Percentiles rank a stretch among this genome's conserved stretches.
These are phyloP conservation scores for Aphyosemion australe DNA, from an alignment of 2,113 vertebrate genomes.

Conservation along the genomic window DNA sequence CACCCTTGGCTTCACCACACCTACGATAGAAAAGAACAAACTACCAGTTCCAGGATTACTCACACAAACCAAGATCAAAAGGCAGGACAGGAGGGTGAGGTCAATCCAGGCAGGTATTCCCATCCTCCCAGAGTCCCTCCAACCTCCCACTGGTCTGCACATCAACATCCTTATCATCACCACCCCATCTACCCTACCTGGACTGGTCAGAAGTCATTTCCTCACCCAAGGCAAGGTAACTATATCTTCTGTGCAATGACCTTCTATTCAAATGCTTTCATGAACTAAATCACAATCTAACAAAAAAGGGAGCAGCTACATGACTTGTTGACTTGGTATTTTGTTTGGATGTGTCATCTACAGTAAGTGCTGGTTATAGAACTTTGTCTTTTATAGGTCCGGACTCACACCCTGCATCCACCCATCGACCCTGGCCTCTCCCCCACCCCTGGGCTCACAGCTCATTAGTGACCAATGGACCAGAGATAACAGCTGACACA, in stretches of 20 bases:
- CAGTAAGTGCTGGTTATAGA: background rate
- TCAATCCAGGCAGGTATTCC: conserved; percentile 29
- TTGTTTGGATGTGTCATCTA: background rate
- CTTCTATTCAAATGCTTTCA: background rate
- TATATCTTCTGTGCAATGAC: background rate
- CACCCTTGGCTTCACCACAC: conserved; percentile 75
- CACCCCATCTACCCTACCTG: conserved; percentile 44
- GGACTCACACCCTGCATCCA: conserved; percentile 42
- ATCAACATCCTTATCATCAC: conserved; percentile 41
- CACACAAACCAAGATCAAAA: conserved; percentile 36
- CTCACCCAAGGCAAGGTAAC: conserved; percentile 58
- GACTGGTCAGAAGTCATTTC: conserved; percentile 53
- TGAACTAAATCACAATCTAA: background rate
- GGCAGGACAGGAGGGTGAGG: conserved; percentile 15
- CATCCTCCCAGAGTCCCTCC: conserved; percentile 49
- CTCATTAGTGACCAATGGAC: conserved; percentile 70
- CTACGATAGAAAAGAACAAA: conserved; percentile 47
- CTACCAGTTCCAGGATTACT: background rate
- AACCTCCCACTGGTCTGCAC: conserved; percentile 58
- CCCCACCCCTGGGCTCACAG: conserved; percentile 53
- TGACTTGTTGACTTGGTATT: conserved; percentile 1
- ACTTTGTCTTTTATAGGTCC: conserved; percentile 32
- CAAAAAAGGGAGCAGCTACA: background rate
- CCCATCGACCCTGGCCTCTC: conserved; percentile 55
- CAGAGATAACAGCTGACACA: conserved; percentile 77